Evolutionary conservation across 2,888 invertebrate genomes (phyloP), one percentile per base, ranked within the genome.

Genomic region (Eretmocerus hayati): DNA sequence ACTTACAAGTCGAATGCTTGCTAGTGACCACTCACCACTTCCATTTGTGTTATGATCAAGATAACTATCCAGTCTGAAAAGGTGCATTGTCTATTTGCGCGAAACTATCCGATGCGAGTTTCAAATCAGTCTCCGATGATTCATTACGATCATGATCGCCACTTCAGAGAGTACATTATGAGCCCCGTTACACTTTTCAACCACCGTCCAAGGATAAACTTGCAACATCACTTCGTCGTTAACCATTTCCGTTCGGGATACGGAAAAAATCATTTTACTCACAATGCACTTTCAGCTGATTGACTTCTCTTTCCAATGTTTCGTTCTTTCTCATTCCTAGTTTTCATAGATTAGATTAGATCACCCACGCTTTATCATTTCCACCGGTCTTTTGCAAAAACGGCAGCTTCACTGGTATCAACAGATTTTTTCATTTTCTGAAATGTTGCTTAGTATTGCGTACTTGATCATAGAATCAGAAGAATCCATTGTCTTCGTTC

Each of bases 31-130:
- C 26, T 42, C 37, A 15, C 15, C 26, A 42, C 42, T 42, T 46
- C 41, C 35, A 33, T 33, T 38, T 35, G 42, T 31, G 31, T 42
- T 46, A 45, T 46, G 49, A 46, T 45, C 32, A 43, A 46, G 43
- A 45, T 40, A 51, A 44, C 40, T 31, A 51, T 47, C 40, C 5
- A 30, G 39, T 42, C 45, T 26, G 32, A 26, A 26, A 39, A 21
- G 16, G 21, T 5, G 15, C 19, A 22, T 40, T 39, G 42, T 43
- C 39, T 33, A 5, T 16, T 15, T 16, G 33, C 26, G 6, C 26
- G 8, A 11, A 26, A 26, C 26, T 26, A 11, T 9, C 26, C 26
- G 8, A 11, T 11, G 11, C 6, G 6, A 6, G 26, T 9, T 26
- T 26, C 26, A 26, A 9, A 6, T 26, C 26, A 11, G 8, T 6